phyloP scores from a whole-genome alignment of 1,140 invertebrate species.

The Plodia interpunctella region DNA sequence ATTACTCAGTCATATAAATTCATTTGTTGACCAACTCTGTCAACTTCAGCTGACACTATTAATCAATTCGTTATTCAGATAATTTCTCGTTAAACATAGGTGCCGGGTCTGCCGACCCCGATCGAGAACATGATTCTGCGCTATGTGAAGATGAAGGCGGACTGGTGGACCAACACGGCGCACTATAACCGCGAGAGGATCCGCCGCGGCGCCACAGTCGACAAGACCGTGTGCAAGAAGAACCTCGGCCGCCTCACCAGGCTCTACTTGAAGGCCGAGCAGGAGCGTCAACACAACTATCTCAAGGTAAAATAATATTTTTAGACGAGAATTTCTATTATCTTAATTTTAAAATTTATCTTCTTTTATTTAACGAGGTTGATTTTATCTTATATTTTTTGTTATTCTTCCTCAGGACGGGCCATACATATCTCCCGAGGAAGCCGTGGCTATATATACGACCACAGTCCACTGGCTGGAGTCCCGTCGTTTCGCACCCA shows the following conservation, averaged over 20 bases:
- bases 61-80: no score
- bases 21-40: no score
- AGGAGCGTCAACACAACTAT: slow-evolving; percentile 99
- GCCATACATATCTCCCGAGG: slow-evolving; percentile 99
- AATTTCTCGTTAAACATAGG: slow-evolving; percentile 62
- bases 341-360: no score
- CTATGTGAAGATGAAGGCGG: slow-evolving; percentile 99
- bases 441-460: slow-evolving; percentile 99
- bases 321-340: no score
- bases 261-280: slow-evolving; percentile 98
- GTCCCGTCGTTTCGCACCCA: slow-evolving; percentile 97
- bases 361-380: no score
- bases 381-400: background rate
- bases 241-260: slow-evolving; percentile 97
- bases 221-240: slow-evolving; percentile 99
- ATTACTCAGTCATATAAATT: no score
- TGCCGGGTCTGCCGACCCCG: slow-evolving; percentile 98
- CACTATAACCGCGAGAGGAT: slow-evolving; percentile 99
- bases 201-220: slow-evolving; percentile 94
- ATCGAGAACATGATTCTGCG: slow-evolving; percentile 99
- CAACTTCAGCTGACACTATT: no score
- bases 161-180: slow-evolving; percentile 99
- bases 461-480: slow-evolving; percentile 99
- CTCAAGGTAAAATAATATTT: slow-evolving; percentile 88
- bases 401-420: slow-evolving; percentile 84